These are phyloP conservation scores for Druon quercuslanigerum DNA, from an alignment of 1,140 invertebrate genomes.

Conservation along the genomic window DNA sequence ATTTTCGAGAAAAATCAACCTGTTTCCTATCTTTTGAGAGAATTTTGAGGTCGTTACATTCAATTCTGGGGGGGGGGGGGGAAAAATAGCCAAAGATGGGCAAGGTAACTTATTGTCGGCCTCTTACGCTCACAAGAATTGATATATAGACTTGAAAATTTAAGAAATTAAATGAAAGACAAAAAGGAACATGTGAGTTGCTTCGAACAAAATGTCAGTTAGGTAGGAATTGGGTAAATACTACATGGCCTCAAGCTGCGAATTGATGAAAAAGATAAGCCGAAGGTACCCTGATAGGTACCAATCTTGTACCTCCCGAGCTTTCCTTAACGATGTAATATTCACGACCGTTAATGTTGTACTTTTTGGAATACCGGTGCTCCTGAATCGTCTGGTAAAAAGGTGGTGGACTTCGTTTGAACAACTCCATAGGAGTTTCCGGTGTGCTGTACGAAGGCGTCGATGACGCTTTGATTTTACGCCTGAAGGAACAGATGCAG, in stretches of 20 bases:
- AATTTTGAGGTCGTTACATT: too few relatives aligned
- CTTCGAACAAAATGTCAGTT: too few relatives aligned
- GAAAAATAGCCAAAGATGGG: too few relatives aligned
- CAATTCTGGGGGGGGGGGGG: too few relatives aligned
- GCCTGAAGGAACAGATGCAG: background rate
- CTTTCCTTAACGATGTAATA: conserved; percentile 81
- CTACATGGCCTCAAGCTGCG: conserved; percentile 33
- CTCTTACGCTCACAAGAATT: too few relatives aligned
- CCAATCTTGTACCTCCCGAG: conserved; percentile 78
- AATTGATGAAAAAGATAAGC: conserved; percentile 82
- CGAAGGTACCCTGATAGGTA: conserved; percentile 83
- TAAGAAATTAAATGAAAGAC: too few relatives aligned
- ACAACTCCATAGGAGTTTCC: background rate
- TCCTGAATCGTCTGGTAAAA: conserved; percentile 37
- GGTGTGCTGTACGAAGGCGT: background rate
- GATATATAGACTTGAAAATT: too few relatives aligned
- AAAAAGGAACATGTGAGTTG: too few relatives aligned
- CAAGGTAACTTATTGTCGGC: too few relatives aligned
- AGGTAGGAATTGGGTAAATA: too few relatives aligned
- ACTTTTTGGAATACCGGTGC: conserved; percentile 61
- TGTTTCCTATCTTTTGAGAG: too few relatives aligned
- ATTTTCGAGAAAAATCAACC: too few relatives aligned
- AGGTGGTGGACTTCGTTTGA: conserved; percentile 41
- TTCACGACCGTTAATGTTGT: conserved; percentile 84
- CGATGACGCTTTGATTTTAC: background rate